Conservation (phyloP, 2,797 vertebrate species). For the Halcyon leucocephala region DNA sequence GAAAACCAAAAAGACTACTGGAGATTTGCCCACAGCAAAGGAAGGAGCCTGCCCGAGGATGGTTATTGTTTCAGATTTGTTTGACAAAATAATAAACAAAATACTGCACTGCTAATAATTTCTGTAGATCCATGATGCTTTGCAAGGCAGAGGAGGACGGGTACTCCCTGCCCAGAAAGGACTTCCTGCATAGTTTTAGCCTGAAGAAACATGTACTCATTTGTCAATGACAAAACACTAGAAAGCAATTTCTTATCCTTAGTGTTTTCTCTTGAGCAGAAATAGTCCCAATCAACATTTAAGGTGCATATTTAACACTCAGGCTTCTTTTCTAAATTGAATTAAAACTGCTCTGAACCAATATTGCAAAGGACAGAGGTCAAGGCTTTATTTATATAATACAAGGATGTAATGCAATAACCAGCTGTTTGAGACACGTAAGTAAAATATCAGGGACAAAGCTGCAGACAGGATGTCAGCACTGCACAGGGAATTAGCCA, state of each 20-base stretch:
- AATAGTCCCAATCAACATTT: neutral
- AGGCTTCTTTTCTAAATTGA: constrained; percentile 1
- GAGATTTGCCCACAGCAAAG: neutral
- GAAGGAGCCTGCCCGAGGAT: neutral
- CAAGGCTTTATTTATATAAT: constrained; percentile 57
- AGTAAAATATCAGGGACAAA: constrained; percentile 45
- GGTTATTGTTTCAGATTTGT: constrained; percentile 24
- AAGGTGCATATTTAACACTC: neutral
- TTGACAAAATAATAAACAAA: constrained; percentile 59
- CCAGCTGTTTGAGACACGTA: constrained; percentile 42
- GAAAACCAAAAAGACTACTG: neutral
- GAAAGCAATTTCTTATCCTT: constrained; percentile 14
- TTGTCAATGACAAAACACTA: constrained; percentile 13
- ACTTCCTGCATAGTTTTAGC: constrained; percentile 12
- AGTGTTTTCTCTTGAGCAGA: neutral
- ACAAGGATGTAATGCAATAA: constrained; percentile 69
- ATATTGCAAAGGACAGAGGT: constrained; percentile 41
- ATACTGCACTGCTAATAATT: neutral
- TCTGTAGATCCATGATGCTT: neutral
- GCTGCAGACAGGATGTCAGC: constrained; percentile 62
- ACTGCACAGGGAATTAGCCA: constrained; percentile 39
- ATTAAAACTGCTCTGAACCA: constrained; percentile 16
- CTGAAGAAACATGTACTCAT: neutral
- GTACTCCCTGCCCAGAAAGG: constrained; percentile 4
- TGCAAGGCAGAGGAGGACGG: constrained; percentile 19